phyloP scores from a whole-genome alignment of 2,797 vertebrate genomes.

The Diplodus puntazzo region DNA sequence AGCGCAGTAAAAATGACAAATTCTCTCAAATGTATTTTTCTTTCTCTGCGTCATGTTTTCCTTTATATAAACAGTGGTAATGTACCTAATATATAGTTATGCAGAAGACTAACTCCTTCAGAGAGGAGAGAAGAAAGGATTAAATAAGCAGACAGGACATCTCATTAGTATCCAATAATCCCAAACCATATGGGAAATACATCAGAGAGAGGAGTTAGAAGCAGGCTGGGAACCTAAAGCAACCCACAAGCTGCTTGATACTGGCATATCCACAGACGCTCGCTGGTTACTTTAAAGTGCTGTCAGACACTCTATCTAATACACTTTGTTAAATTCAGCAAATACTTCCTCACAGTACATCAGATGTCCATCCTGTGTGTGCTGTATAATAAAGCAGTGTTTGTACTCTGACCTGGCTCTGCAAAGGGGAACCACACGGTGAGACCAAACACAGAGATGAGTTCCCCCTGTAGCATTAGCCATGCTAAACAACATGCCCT shows the following conservation, averaged over 20 bases:
- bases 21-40: too few relatives aligned
- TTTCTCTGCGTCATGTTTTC: not conserved
- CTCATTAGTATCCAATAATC: conserved; percentile 13
- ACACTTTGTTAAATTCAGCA: too few relatives aligned
- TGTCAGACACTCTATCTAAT: too few relatives aligned
- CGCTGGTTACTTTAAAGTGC: not conserved
- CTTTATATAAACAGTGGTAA: conserved; percentile 1
- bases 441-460: too few relatives aligned
- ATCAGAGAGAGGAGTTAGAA: conserved; percentile 37
- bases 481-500: too few relatives aligned
- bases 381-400: too few relatives aligned
- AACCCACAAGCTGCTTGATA: conserved; percentile 19
- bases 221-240: not conserved
- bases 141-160: not conserved
- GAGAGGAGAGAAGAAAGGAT: conserved; percentile 22
- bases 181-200: conserved; percentile 46
- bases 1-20: not conserved
- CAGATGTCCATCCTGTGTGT: too few relatives aligned
- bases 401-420: too few relatives aligned
- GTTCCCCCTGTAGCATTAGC: too few relatives aligned
- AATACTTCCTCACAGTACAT: too few relatives aligned
- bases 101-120: conserved; percentile 16
- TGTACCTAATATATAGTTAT: conserved; percentile 7
- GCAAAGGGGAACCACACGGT: too few relatives aligned
- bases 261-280: not conserved